A percentile compares a stretch with the other conserved stretches of the same genome.
Evolutionary conservation across 2,797 vertebrate genomes (phyloP).

Genomic region (Apogon hyalosoma): DNA sequence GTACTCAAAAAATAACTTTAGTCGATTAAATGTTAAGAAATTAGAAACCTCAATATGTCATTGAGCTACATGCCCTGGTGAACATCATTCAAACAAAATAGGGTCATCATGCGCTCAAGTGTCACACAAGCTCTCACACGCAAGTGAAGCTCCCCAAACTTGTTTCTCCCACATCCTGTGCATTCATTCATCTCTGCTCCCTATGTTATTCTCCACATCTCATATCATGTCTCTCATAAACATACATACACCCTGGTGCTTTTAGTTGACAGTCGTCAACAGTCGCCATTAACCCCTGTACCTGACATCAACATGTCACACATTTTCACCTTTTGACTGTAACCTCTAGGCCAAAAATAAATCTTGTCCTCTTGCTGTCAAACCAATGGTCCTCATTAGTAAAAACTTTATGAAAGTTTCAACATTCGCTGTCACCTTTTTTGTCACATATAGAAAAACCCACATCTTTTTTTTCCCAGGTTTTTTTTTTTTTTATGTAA

Average conservation of each 20-base stretch:
- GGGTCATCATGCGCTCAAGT: slow-evolving; percentile 76
- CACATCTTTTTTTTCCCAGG: background rate
- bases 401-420: slow-evolving; percentile 18
- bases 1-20: slow-evolving; percentile 76
- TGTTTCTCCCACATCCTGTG: slow-evolving; percentile 13
- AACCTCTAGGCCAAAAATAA: slow-evolving; percentile 37
- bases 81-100: slow-evolving; percentile 78
- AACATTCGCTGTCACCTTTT: slow-evolving; percentile 9
- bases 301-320: slow-evolving; percentile 37
- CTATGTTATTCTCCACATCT: slow-evolving; percentile 1
- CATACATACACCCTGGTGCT: slow-evolving; percentile 1
- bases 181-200: slow-evolving; percentile 11
- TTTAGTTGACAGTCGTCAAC: slow-evolving; percentile 22
- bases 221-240: slow-evolving; percentile 1
- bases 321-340: slow-evolving; percentile 30
- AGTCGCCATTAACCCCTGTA: slow-evolving; percentile 30
- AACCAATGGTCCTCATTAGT: slow-evolving; percentile 29
- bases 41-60: slow-evolving; percentile 85
- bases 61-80: slow-evolving; percentile 78
- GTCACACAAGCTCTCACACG: slow-evolving; percentile 56
- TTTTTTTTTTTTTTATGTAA: slow-evolving; percentile 10
- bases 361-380: slow-evolving; percentile 25
- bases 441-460: slow-evolving; percentile 10
- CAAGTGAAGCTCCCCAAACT: slow-evolving; percentile 39
- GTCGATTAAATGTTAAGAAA: slow-evolving; percentile 82